These are phyloP conservation scores for Frankliniella fusca DNA, from an alignment of 2,888 invertebrate species.

Conservation along the genomic window DNA sequence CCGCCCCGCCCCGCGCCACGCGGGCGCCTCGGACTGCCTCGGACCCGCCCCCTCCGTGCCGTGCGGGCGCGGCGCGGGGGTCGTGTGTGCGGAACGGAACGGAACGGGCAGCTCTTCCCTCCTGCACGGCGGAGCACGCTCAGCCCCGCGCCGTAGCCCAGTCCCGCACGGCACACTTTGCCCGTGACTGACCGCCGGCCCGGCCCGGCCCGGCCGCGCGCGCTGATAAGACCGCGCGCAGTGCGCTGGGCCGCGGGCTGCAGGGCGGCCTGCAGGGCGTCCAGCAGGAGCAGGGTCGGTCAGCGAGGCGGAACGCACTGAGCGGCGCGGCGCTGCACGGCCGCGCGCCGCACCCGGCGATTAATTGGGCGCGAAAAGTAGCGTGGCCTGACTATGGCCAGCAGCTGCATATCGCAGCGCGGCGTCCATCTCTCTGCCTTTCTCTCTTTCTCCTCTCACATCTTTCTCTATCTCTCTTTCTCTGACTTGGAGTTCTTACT, in stretches of 20 bases:
- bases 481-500: no score
- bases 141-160: no score
- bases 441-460: neutral
- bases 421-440: neutral
- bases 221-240: neutral
- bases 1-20: neutral
- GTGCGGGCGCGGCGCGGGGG: no score
- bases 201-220: no score
- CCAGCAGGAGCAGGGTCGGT: neutral
- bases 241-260: no score
- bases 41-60: no score
- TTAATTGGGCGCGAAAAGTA: conserved; percentile 11
- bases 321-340: no score
- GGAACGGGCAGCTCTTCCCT: neutral
- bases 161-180: neutral
- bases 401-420: neutral
- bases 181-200: neutral
- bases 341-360: neutral
- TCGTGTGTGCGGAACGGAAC: neutral
- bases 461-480: no score
- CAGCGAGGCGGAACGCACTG: neutral
- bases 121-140: neutral
- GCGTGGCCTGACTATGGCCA: neutral
- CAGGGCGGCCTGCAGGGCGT: no score
- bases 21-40: neutral